These are phyloP conservation scores for Hydractinia symbiolongicarpus DNA, from an alignment of 30 jellyfish, hydroid and myxozoan species.

Conservation along the genomic window DNA sequence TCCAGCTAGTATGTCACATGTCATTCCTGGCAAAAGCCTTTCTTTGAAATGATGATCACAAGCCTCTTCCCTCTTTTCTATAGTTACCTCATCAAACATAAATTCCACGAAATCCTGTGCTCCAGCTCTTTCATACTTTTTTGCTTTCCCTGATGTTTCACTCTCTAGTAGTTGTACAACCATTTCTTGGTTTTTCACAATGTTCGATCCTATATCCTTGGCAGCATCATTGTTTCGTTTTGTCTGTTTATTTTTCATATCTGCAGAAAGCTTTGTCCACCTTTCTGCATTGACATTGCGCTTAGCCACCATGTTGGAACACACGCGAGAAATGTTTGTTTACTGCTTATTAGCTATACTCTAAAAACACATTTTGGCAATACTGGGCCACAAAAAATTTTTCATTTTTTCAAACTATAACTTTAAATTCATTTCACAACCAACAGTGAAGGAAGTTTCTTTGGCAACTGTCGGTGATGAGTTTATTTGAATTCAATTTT, in stretches of 20 bases:
- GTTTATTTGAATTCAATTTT: no score
- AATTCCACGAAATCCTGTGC: conserved; percentile 39
- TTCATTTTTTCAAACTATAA: no score
- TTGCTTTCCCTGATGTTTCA: conserved; percentile 47
- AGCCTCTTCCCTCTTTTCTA: conserved; percentile 22
- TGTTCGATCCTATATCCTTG: conserved; percentile 11
- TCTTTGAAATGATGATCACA: conserved; percentile 31
- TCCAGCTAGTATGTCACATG: conserved; percentile 36
- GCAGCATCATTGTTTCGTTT: neutral
- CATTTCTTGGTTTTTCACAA: conserved; percentile 3
- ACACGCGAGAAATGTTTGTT: no score
- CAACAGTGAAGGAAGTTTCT: no score
- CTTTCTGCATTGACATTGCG: neutral
- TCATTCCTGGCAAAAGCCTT: conserved; percentile 11
- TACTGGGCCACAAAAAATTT: no score
- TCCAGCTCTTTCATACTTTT: conserved; percentile 37
- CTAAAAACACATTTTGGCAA: no score
- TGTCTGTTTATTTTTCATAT: neutral
- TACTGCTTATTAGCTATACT: no score
- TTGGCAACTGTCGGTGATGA: no score
- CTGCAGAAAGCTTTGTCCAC: neutral
- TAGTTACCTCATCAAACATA: conserved; percentile 23
- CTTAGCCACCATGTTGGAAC: no score
- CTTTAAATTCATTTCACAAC: no score
- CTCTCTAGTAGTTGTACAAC: conserved; percentile 33